Percentiles rank a stretch among this genome's conserved stretches.
phyloP scores from a whole-genome alignment of 2,113 vertebrate species.

The Marcusenius ussheri region DNA sequence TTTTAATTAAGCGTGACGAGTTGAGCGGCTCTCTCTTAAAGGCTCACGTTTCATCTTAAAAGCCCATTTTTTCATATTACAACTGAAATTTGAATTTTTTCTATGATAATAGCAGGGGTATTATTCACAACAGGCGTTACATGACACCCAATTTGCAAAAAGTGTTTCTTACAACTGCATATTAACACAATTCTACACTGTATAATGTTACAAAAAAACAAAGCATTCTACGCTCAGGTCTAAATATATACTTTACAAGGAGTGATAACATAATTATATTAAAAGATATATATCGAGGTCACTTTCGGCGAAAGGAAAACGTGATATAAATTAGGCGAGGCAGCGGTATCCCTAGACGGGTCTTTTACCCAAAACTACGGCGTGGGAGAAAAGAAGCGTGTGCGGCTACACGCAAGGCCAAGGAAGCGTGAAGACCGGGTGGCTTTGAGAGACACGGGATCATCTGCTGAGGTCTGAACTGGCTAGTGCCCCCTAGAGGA shows the following conservation, averaged over 20 bases:
- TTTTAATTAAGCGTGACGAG: neutral
- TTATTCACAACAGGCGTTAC: neutral
- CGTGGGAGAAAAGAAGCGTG: neutral
- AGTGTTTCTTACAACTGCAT: neutral
- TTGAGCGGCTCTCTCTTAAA: neutral
- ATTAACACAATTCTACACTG: neutral
- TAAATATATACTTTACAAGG: neutral
- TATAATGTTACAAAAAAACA: neutral
- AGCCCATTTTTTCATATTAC: neutral
- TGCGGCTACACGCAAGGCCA: neutral
- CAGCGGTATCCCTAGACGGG: neutral
- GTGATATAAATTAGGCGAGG: neutral
- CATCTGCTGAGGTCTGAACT: neutral
- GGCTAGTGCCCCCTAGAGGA: neutral
- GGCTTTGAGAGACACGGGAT: neutral
- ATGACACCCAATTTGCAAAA: neutral
- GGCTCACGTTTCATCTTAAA: neutral
- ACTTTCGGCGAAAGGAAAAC: neutral
- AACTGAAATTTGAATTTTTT: neutral
- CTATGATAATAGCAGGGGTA: neutral
- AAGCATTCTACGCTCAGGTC: neutral
- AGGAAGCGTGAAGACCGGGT: neutral
- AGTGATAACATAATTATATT: neutral
- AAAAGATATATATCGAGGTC: neutral
- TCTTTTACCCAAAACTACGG: neutral